Conservation (phyloP, 1,140 invertebrate species). For the Heliconius hewitsoni region DNA sequence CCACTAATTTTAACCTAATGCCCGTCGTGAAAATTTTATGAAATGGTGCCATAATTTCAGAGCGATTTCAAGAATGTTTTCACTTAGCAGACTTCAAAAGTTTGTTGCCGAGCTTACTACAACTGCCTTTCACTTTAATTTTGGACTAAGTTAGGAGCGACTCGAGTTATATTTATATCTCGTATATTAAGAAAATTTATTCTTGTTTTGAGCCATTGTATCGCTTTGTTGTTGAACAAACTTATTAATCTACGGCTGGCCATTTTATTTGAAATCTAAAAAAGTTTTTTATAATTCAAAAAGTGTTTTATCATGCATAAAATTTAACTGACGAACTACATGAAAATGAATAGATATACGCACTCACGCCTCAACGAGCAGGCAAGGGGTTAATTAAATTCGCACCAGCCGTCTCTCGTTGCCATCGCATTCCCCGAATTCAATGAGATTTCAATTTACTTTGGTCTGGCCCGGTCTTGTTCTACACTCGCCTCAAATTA, state of each 20-base stretch:
- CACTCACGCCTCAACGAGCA: slow-evolving; percentile 65
- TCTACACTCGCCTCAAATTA: slow-evolving; percentile 61
- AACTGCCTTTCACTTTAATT: slow-evolving; percentile 59
- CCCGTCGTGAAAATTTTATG: slow-evolving; percentile 70
- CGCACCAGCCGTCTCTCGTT: slow-evolving; percentile 72
- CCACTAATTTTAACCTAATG: slow-evolving; percentile 74
- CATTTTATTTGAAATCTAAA: background rate
- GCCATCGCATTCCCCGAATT: slow-evolving; percentile 77
- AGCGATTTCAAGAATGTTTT: slow-evolving; percentile 72
- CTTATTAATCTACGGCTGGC: background rate
- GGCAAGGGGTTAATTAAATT: slow-evolving; percentile 80
- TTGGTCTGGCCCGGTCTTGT: slow-evolving; percentile 63
- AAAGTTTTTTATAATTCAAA: background rate
- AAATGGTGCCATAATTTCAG: slow-evolving; percentile 69
- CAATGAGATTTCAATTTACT: slow-evolving; percentile 81
- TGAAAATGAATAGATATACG: slow-evolving; percentile 53
- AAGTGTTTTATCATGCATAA: slow-evolving; percentile 35
- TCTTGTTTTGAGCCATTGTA: slow-evolving; percentile 10
- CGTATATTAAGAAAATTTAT: slow-evolving; percentile 34
- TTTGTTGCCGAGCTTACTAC: slow-evolving; percentile 54
- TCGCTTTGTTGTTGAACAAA: slow-evolving; percentile 3
- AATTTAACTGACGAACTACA: slow-evolving; percentile 47
- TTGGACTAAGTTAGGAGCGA: slow-evolving; percentile 51
- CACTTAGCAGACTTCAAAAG: slow-evolving; percentile 64
- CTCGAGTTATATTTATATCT: slow-evolving; percentile 27